phyloP scores from a whole-genome alignment of 1,140 invertebrate species.

The Tigriopus japonicus region DNA sequence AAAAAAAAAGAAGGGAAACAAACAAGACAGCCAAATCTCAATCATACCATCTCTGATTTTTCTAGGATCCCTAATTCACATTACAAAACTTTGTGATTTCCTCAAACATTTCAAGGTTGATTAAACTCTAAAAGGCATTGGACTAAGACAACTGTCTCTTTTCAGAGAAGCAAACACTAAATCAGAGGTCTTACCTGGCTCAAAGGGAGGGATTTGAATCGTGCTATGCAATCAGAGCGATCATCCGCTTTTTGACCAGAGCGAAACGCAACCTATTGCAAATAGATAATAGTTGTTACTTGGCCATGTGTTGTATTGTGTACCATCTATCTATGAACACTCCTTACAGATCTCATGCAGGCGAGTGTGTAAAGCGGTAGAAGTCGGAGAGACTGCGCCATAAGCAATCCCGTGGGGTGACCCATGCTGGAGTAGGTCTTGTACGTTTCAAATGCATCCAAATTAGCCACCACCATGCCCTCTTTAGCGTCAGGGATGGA shows the following conservation, averaged over 20 bases:
- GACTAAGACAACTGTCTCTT: too few relatives aligned
- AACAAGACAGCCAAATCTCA: background rate
- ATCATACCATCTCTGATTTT: too few relatives aligned
- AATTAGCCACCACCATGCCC: conserved; percentile 81
- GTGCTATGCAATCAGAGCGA: conserved; percentile 75
- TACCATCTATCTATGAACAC: too few relatives aligned
- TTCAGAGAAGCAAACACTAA: too few relatives aligned
- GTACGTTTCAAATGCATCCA: conserved; percentile 72
- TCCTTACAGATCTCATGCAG: conserved; percentile 67
- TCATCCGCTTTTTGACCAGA: conserved; percentile 82
- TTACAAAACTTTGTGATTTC: too few relatives aligned
- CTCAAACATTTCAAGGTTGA: too few relatives aligned
- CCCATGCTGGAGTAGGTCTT: conserved; percentile 24
- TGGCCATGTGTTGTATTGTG: too few relatives aligned
- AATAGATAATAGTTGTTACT: too few relatives aligned
- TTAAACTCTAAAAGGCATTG: too few relatives aligned
- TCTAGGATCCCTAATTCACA: too few relatives aligned
- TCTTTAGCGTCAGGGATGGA: conserved; percentile 80
- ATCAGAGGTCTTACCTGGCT: conserved; percentile 56
- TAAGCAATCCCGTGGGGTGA: conserved; percentile 40
- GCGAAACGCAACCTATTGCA: too few relatives aligned
- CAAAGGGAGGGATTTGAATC: conserved; percentile 74
- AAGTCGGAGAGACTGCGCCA: conserved; percentile 50
- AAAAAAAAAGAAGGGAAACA: too few relatives aligned
- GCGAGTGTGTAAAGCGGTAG: conserved; percentile 77